A percentile compares a stretch with the other conserved stretches of the same genome.
Evolutionary conservation across 2,113 vertebrate genomes (phyloP).

Genomic region (Sphaerodactylus townsendi): DNA sequence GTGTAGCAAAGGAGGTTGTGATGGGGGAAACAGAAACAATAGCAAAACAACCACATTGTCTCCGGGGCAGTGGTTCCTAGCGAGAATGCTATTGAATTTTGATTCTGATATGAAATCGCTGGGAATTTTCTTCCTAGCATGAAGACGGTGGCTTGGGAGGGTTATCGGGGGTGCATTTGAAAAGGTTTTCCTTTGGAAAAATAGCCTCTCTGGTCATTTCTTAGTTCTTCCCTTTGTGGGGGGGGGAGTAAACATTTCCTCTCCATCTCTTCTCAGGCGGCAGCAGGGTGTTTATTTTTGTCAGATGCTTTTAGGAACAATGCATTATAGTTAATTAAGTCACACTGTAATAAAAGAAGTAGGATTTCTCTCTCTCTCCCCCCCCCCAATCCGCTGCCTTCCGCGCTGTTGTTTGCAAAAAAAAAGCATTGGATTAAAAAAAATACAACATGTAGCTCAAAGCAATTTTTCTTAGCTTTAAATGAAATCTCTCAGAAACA

Average conservation of each 20-base stretch:
- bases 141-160: neutral
- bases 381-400: slow-evolving; percentile 22
- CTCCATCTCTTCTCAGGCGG: neutral
- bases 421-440: slow-evolving; percentile 33
- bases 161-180: slow-evolving; percentile 30
- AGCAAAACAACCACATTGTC: neutral
- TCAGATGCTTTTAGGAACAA: slow-evolving; percentile 64
- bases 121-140: slow-evolving; percentile 20
- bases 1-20: neutral
- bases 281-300: neutral
- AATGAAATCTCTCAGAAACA: slow-evolving; percentile 16
- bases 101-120: slow-evolving; percentile 24
- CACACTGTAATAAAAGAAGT: slow-evolving; percentile 57
- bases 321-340: slow-evolving; percentile 66
- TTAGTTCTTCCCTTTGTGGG: neutral
- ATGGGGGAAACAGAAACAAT: neutral
- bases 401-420: slow-evolving; percentile 34
- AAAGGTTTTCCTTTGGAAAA: slow-evolving; percentile 40
- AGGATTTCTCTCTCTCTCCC: slow-evolving; percentile 7
- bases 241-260: neutral
- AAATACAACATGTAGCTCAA: slow-evolving; percentile 32
- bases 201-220: slow-evolving; percentile 14
- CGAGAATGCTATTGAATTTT: slow-evolving; percentile 31
- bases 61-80: slow-evolving; percentile 30
- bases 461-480: slow-evolving; percentile 18